These are phyloP conservation scores for Aphidoletes aphidimyza DNA, from an alignment of 2,888 invertebrate genomes.

Conservation along the genomic window DNA sequence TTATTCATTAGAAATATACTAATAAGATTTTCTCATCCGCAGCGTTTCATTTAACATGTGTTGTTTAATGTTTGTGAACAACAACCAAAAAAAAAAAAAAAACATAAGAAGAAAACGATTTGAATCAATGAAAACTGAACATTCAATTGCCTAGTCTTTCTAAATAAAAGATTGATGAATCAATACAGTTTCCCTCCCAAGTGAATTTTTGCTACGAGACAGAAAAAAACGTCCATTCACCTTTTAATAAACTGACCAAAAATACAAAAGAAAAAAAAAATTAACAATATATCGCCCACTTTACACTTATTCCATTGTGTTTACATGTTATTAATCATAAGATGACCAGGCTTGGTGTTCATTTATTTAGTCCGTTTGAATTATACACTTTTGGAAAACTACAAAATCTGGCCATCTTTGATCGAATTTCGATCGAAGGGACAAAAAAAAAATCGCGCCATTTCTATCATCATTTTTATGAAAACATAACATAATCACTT, in stretches of 20 bases:
- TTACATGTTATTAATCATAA: slow-evolving; percentile 32
- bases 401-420: slow-evolving; percentile 4
- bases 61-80: not conserved
- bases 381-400: slow-evolving; percentile 4
- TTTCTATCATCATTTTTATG: no score
- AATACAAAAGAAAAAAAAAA: no score
- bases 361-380: slow-evolving; percentile 1
- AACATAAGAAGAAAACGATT: no score
- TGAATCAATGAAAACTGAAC: slow-evolving; percentile 27
- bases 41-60: slow-evolving; percentile 11
- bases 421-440: not conserved
- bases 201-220: not conserved
- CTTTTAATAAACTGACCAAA: slow-evolving; percentile 13
- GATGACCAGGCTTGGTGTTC: slow-evolving; percentile 28
- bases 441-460: not conserved
- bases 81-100: no score
- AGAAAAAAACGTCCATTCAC: slow-evolving; percentile 47
- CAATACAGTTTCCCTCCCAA: not conserved
- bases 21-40: slow-evolving; percentile 36
- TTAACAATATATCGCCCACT: slow-evolving; percentile 20
- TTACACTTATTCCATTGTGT: not conserved
- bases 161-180: no score
- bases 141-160: slow-evolving; percentile 22
- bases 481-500: not conserved
- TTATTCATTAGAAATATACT: slow-evolving; percentile 46